Conservation (phyloP, 1,140 invertebrate genomes). For the Tigriopus japonicus region DNA sequence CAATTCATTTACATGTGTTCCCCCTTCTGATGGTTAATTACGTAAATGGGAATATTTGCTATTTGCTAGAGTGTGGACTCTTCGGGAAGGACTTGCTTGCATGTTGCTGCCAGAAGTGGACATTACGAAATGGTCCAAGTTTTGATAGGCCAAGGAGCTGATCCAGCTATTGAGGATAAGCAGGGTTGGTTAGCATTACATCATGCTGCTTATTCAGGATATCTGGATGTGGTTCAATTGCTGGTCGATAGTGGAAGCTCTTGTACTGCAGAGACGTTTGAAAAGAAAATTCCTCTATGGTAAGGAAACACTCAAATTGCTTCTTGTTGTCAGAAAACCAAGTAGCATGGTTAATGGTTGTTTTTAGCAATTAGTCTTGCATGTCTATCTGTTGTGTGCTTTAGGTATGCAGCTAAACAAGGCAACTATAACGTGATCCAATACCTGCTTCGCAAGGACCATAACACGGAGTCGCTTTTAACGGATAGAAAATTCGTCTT, state of each 20-base stretch:
- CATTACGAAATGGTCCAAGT: conserved; percentile 96
- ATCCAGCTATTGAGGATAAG: conserved; percentile 90
- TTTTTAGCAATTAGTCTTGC: no score
- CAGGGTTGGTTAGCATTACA: conserved; percentile 95
- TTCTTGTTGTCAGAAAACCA: no score
- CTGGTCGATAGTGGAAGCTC: conserved; percentile 86
- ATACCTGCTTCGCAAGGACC: conserved; percentile 89
- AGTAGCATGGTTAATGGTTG: no score
- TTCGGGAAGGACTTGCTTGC: conserved; percentile 84
- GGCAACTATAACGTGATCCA: conserved; percentile 87
- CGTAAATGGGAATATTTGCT: no score
- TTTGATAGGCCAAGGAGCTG: conserved; percentile 83
- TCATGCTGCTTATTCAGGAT: conserved; percentile 82
- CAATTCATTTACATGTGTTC: no score
- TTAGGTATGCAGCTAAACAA: background rate
- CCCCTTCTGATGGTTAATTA: no score
- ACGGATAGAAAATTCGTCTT: conserved; percentile 91
- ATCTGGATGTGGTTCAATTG: conserved; percentile 80
- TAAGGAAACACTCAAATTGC: background rate
- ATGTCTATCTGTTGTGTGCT: background rate
- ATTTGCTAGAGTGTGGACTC: conserved; percentile 52
- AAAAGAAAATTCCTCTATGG: conserved; percentile 44
- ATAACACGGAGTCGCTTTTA: conserved; percentile 89
- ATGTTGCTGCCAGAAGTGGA: conserved; percentile 86
- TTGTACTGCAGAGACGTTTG: conserved; percentile 73